A percentile compares a stretch with the other conserved stretches of the same genome.
Conservation (phyloP, 2,797 vertebrate species). For the Cynodonichthys magdalenae region DNA sequence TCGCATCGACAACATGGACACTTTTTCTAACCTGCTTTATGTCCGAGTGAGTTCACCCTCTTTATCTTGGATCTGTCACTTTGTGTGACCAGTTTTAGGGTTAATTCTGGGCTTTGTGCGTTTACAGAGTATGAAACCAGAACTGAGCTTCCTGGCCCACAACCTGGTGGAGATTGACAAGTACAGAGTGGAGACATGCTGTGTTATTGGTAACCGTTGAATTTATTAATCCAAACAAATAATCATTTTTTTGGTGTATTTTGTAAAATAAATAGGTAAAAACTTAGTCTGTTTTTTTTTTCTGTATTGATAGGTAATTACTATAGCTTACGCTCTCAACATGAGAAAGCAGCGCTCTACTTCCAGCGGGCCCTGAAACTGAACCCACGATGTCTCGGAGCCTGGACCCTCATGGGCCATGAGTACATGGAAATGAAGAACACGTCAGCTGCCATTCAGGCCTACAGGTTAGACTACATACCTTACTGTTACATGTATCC, state of each 20-base stretch:
- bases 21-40: slow-evolving; percentile 97
- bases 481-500: neutral
- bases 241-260: neutral
- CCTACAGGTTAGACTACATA: slow-evolving; percentile 86
- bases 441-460: slow-evolving; percentile 97
- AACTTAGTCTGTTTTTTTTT: neutral
- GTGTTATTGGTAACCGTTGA: slow-evolving; percentile 89
- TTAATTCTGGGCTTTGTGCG: neutral
- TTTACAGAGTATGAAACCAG: slow-evolving; percentile 95
- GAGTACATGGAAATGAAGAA: slow-evolving; percentile 99
- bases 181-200: slow-evolving; percentile 98
- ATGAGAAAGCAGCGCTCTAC: slow-evolving; percentile 98
- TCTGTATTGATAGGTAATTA: slow-evolving; percentile 89
- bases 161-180: slow-evolving; percentile 99
- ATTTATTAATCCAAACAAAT: neutral
- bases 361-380: slow-evolving; percentile 97
- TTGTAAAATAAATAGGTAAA: neutral
- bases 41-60: slow-evolving; percentile 87
- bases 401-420: slow-evolving; percentile 99
- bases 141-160: slow-evolving; percentile 96
- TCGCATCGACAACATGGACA: slow-evolving; percentile 99
- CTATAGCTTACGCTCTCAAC: slow-evolving; percentile 96
- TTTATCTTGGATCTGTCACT: neutral
- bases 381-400: slow-evolving; percentile 96
- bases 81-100: neutral